Evolutionary conservation across 2,797 vertebrate species (phyloP), one percentile per base, ranked within the genome.

Genomic region (Xerus rutilus): DNA sequence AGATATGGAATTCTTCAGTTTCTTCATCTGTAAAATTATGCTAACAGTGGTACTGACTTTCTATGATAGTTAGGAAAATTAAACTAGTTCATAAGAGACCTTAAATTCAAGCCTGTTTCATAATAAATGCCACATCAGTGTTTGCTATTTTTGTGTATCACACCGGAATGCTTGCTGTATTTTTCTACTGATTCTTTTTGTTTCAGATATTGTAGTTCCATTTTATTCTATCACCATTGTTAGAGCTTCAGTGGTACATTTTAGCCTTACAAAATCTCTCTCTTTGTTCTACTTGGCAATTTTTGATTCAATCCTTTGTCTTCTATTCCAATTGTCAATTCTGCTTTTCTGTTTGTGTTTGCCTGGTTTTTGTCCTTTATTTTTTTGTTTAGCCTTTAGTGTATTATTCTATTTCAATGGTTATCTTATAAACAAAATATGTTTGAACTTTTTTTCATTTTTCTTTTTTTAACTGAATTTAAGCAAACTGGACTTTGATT

Each of bases 381-480:
- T 72, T 45, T 96, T 82, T 67, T 82, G 62, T 73, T 90, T 52
- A 65, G 35, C 9, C 25, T 94, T 81, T 81, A 72, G 21, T 32
- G 6, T 49, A 45, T 39, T 12, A 28, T 21, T 64, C 45, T 87
- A 70, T 23, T 73, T 93, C 87, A 67, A n/a, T 20, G 7, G 35
- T 86, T 89, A 39, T 72, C 54, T 89, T 47, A 12, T 39, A 89
- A 93, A 72, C 25, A 77, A 85, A 15, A 81, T 14, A 5, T n/a
- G 3, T 43, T 89, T 82, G 30, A 95, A 17, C 5, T 10, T 45
- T n/a, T 93, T 20, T 7, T 39, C 13, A 15, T 49, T 43, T 59
- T 17, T 7, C 20, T n/a, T n/a, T 76, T 90, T 81, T 81, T 81
- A 73, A 57, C 52, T 5, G 54, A 89, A 83, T 25, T 23, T 67